A percentile compares a stretch with the other conserved stretches of the same genome.
phyloP scores from a whole-genome alignment of 2,113 vertebrate species.

The Halichoeres trimaculatus region DNA sequence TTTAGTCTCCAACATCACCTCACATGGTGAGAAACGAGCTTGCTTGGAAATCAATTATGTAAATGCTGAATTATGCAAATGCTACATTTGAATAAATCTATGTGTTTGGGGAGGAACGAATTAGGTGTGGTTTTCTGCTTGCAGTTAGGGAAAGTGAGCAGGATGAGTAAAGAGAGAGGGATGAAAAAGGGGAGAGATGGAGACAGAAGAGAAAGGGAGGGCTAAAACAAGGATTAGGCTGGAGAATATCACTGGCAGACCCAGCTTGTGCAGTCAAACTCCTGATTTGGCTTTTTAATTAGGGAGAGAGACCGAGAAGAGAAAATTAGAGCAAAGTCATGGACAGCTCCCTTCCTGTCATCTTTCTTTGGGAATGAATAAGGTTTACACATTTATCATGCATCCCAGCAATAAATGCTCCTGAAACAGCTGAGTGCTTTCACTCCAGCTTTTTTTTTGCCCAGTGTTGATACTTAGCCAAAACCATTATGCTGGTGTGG shows the following conservation, averaged over 20 bases:
- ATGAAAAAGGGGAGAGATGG: not conserved
- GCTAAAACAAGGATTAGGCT: slow-evolving; percentile 58
- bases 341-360: slow-evolving; percentile 37
- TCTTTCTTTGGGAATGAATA: slow-evolving; percentile 30
- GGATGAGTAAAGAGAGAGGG: slow-evolving; percentile 7
- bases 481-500: not conserved
- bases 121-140: slow-evolving; percentile 58
- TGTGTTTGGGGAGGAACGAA: slow-evolving; percentile 62
- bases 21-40: slow-evolving; percentile 64
- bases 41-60: slow-evolving; percentile 81
- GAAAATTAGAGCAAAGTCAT: slow-evolving; percentile 48
- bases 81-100: slow-evolving; percentile 75
- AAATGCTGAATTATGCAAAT: slow-evolving; percentile 81
- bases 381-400: slow-evolving; percentile 33
- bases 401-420: slow-evolving; percentile 48
- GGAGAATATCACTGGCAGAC: slow-evolving; percentile 63
- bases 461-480: slow-evolving; percentile 3
- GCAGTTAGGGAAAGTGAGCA: slow-evolving; percentile 34
- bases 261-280: slow-evolving; percentile 57
- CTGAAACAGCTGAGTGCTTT: slow-evolving; percentile 30
- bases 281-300: slow-evolving; percentile 69
- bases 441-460: slow-evolving; percentile 8
- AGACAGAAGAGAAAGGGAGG: slow-evolving; percentile 10
- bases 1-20: slow-evolving; percentile 61
- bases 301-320: slow-evolving; percentile 37